These are phyloP conservation scores for Steinernema carpocapsae DNA, from an alignment of 2,888 invertebrate genomes.

Conservation along the genomic window DNA sequence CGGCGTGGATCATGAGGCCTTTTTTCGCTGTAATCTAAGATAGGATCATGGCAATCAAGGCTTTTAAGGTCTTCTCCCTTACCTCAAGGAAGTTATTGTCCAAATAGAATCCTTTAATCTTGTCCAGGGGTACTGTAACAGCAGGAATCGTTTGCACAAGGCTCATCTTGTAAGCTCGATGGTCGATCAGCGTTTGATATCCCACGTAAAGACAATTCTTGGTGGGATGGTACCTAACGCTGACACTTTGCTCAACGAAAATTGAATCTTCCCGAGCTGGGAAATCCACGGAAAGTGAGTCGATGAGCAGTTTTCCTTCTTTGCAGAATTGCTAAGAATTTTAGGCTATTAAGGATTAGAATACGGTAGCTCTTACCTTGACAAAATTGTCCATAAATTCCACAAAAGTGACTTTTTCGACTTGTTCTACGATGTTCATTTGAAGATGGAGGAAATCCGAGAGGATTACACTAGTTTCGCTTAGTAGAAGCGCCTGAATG, in stretches of 20 bases:
- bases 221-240: neutral
- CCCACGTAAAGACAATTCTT: neutral
- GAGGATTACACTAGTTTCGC: neutral
- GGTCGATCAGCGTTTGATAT: neutral
- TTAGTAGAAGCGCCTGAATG: neutral
- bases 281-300: neutral
- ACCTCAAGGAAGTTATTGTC: neutral
- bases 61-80: neutral
- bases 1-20: neutral
- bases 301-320: neutral
- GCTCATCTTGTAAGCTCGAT: neutral
- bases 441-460: neutral
- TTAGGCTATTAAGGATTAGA: neutral
- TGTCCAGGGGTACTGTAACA: neutral
- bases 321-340: neutral
- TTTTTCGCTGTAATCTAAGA: neutral
- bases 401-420: neutral
- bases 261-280: neutral
- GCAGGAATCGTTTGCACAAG: neutral
- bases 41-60: neutral
- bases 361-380: neutral
- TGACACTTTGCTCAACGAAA: neutral
- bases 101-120: neutral
- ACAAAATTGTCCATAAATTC: neutral
- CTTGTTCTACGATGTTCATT: neutral